Percentiles rank a stretch among this genome's conserved stretches.
These are phyloP conservation scores for Boloria euphrosyne DNA, from an alignment of 2,888 invertebrate genomes.

Conservation along the genomic window DNA sequence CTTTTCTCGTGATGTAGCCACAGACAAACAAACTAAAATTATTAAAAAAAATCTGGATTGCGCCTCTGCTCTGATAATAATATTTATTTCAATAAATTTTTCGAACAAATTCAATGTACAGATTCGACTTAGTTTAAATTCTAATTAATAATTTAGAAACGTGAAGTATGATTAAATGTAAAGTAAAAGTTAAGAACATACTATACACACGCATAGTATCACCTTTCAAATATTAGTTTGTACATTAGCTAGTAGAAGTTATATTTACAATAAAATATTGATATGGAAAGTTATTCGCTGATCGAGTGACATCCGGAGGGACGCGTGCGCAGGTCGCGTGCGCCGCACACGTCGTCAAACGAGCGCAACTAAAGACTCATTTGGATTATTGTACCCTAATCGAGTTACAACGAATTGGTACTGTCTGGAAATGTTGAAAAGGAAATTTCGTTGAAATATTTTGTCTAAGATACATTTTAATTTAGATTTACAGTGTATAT, in stretches of 20 bases:
- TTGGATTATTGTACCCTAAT: constrained; percentile 67
- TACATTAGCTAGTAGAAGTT: not conserved
- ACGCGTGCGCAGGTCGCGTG: constrained; percentile 61
- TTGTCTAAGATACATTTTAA: constrained; percentile 8
- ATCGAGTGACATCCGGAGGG: constrained; percentile 55
- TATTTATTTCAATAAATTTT: no score
- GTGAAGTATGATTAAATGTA: no score
- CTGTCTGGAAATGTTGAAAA: constrained; percentile 37
- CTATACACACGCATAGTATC: no score
- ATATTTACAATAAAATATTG: constrained; percentile 21
- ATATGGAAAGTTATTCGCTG: constrained; percentile 30
- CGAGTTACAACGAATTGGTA: constrained; percentile 59
- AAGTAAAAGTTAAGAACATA: no score
- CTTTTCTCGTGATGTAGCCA: no score
- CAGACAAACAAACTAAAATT: no score
- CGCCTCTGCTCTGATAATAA: no score
- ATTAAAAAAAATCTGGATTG: no score
- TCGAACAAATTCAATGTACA: no score
- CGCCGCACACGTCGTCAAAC: constrained; percentile 68
- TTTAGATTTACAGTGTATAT: not conserved
- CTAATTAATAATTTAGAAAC: no score
- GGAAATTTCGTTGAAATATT: constrained; percentile 28
- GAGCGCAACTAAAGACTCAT: constrained; percentile 63
- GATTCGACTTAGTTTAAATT: no score
- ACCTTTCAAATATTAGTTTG: not conserved